These are phyloP conservation scores for Cosmia pyralina DNA, from an alignment of 2,888 invertebrate species.

Conservation along the genomic window DNA sequence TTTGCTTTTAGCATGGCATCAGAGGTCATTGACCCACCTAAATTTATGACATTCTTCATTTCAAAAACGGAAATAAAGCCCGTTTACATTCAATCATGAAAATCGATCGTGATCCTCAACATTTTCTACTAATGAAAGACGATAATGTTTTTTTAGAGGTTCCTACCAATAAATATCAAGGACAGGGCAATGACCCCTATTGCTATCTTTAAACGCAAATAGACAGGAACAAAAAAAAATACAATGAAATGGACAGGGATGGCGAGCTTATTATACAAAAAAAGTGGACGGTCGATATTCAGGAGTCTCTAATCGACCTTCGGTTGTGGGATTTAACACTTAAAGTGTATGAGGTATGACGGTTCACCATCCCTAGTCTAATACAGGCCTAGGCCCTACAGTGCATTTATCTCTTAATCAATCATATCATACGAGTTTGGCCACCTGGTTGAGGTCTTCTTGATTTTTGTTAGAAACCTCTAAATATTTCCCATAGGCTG, in stretches of 20 bases:
- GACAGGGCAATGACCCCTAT: background rate
- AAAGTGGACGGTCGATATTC: background rate
- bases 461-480: background rate
- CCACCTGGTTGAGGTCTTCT: background rate
- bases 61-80: background rate
- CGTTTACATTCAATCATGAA: background rate
- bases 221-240: background rate
- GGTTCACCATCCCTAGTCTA: background rate
- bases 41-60: background rate
- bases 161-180: background rate
- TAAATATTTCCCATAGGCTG: too few species aligned
- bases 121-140: background rate
- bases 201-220: background rate
- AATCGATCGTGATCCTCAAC: background rate
- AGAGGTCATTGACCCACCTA: background rate
- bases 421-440: background rate
- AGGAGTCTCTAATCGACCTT: background rate
- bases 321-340: background rate
- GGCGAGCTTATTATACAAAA: background rate
- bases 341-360: background rate
- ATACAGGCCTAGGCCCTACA: background rate
- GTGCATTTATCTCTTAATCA: background rate
- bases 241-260: background rate
- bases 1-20: background rate
- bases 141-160: background rate